Conservation (phyloP, 2,888 invertebrate genomes). For the Sminthurinus aureus region DNA sequence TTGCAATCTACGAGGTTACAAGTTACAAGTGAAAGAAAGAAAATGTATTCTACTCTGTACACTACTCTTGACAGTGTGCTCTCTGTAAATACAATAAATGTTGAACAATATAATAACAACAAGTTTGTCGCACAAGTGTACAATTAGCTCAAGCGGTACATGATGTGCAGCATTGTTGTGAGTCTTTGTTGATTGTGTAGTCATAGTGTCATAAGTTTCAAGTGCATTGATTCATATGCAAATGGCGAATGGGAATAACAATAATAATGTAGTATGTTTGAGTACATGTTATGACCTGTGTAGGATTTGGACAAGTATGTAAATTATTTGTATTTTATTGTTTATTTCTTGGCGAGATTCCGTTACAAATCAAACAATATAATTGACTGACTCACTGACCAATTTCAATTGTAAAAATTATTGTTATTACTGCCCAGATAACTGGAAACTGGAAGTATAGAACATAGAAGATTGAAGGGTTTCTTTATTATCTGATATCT, state of each 20-base stretch:
- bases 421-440: neutral
- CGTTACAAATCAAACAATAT: neutral
- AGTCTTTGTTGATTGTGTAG: no score
- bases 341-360: neutral
- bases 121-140: no score
- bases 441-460: neutral
- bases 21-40: no score
- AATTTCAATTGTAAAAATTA: neutral
- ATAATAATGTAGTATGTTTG: neutral
- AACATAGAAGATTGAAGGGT: neutral
- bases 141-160: no score
- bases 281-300: neutral
- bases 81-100: no score
- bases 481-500: neutral
- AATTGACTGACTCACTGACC: neutral
- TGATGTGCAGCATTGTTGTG: no score
- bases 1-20: no score
- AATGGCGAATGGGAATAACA: neutral
- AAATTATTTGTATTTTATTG: neutral
- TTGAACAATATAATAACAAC: no score
- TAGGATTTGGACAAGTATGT: slow-evolving; percentile 3
- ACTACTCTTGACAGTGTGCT: no score
- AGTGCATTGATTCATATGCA: no score
- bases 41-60: no score
- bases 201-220: no score